Conservation (phyloP, 2,113 vertebrate genomes). For the Mormyrus iriodes region DNA sequence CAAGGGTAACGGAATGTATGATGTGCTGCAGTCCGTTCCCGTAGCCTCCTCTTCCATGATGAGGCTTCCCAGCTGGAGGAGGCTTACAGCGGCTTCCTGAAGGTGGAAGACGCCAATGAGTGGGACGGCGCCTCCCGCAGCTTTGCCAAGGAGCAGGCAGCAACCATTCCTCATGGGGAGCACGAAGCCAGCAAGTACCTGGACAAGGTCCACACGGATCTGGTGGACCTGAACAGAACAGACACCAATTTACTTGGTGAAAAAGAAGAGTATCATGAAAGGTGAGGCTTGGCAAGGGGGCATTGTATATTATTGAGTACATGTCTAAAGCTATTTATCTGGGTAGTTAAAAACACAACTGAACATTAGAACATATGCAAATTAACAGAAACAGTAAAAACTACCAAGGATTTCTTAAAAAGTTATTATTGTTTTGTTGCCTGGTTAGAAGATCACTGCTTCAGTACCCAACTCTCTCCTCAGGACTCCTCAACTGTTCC, state of each 20-base stretch:
- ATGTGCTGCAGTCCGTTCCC: conserved; percentile 78
- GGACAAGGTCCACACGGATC: conserved; percentile 58
- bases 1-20: neutral
- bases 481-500: neutral
- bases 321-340: neutral
- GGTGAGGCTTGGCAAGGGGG: conserved; percentile 35
- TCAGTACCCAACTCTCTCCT: neutral
- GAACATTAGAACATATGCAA: neutral
- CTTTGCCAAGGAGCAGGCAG: conserved; percentile 50
- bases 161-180: conserved; percentile 44
- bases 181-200: conserved; percentile 72
- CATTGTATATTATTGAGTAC: neutral
- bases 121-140: conserved; percentile 62
- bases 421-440: neutral
- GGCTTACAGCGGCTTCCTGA: conserved; percentile 60
- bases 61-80: conserved; percentile 79
- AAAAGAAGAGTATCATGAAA: conserved; percentile 44
- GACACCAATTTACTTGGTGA: conserved; percentile 49
- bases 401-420: neutral
- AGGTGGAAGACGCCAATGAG: conserved; percentile 67
- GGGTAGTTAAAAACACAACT: neutral
- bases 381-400: neutral
- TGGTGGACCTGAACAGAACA: conserved; percentile 49
- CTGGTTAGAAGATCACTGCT: neutral
- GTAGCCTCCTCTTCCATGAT: conserved; percentile 91